phyloP scores from a whole-genome alignment of 2,113 vertebrate genomes.

The Epinephelus fuscoguttatus region DNA sequence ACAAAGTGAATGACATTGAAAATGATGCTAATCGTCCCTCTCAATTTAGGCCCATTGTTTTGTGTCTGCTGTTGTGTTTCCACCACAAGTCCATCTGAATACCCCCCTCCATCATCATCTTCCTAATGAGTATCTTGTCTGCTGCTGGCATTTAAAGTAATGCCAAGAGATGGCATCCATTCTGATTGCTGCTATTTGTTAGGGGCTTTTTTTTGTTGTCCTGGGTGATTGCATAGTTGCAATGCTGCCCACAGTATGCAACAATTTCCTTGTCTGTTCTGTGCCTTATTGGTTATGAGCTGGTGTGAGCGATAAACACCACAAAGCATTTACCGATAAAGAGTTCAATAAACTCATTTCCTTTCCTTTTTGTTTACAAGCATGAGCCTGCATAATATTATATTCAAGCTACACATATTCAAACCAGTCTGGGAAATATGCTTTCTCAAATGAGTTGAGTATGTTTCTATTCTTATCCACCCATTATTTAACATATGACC shows the following conservation, averaged over 20 bases:
- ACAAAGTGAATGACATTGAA: constrained; percentile 69
- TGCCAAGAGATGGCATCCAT: constrained; percentile 74
- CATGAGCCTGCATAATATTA: constrained; percentile 18
- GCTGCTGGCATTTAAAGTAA: constrained; percentile 76
- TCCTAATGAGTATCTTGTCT: constrained; percentile 79
- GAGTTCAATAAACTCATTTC: constrained; percentile 62
- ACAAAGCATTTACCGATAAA: constrained; percentile 47
- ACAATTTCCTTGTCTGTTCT: constrained; percentile 60
- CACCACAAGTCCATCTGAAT: constrained; percentile 66
- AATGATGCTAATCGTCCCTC: constrained; percentile 71
- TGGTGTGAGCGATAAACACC: constrained; percentile 44
- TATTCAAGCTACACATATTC: constrained; percentile 8
- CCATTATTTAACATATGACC: constrained; percentile 21
- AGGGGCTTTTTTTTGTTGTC: constrained; percentile 61
- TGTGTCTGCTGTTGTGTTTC: constrained; percentile 67
- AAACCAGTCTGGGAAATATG: neutral
- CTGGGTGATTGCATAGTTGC: constrained; percentile 45
- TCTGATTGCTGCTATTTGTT: constrained; percentile 78
- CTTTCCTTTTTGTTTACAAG: constrained; percentile 59
- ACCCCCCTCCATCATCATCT: constrained; percentile 75
- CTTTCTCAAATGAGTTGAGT: neutral
- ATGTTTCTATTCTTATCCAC: constrained; percentile 18
- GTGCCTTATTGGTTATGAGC: constrained; percentile 52
- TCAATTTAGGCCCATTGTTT: constrained; percentile 76
- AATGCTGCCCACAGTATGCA: constrained; percentile 47